Evolutionary conservation across 2,888 invertebrate genomes (phyloP), one percentile per base, ranked within the genome.

Genomic region (Noctua fimbriata): DNA sequence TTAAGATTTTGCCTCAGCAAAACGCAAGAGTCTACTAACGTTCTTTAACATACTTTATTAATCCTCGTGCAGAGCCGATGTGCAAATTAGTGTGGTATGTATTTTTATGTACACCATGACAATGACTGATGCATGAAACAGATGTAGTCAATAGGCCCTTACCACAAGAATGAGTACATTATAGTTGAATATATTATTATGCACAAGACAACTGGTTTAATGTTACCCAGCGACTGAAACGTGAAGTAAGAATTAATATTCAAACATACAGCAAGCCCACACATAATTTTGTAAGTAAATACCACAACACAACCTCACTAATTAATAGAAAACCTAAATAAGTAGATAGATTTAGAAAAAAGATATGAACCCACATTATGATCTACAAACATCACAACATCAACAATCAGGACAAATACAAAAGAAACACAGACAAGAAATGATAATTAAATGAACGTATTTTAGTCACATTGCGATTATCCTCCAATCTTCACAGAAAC

Each of bases 311-410:
- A 84, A 71, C 47, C 77, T 78, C 66, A 81, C 73, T 81, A 79
- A 80, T 79, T 76, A 87, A 81, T 85, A 69, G 58, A 80, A 85
- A 73, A 71, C 73, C 73, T 69, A 78, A 78, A 76, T 79, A 77
- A 41, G 41, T 69, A 75, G 47, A 69, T 77, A 81, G 66, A 69
- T 70, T 76, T 60, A 69, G 77, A 79, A 79, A 79, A 80, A 69
- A 82, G 60, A 78, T 55, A 32, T 74, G 67, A 79, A 67, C 73
- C 78, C 78, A 84, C 47, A 83, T 78, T 70, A 78, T 79, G 73
- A 79, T 83, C 87, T 88, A 88, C 87, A 86, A 90, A 87, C 80
- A 87, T 81, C 87, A 91, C 89, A 90, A 90, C 87, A 91, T 79
- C 86, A 88, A 90, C 84, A 82, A 86, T 87, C 86, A 90, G 79